These are phyloP conservation scores for Vulpes vulpes DNA, from an alignment of 2,113 vertebrate species.

Conservation along the genomic window DNA sequence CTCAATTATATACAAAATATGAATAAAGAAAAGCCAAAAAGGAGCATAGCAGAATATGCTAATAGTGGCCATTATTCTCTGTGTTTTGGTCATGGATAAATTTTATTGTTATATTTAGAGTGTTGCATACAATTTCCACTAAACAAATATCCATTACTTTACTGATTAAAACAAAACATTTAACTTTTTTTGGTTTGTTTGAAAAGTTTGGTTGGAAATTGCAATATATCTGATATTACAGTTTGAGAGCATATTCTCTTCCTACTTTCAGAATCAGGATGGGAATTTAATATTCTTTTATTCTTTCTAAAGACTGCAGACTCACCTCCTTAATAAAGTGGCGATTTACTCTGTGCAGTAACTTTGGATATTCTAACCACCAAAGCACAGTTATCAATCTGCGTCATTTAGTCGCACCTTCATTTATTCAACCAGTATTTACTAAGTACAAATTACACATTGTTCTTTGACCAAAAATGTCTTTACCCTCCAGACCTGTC, in stretches of 20 bases:
- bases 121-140: neutral
- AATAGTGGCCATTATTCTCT: neutral
- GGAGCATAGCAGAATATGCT: neutral
- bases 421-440: neutral
- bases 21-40: slow-evolving; percentile 42
- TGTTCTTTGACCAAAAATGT: neutral
- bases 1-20: slow-evolving; percentile 17
- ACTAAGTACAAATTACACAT: neutral
- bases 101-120: slow-evolving; percentile 39
- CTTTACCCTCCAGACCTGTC: neutral
- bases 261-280: neutral
- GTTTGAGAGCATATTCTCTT: slow-evolving; percentile 2
- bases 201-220: slow-evolving; percentile 40
- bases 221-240: neutral
- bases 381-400: neutral
- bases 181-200: neutral
- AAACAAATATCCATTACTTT: neutral
- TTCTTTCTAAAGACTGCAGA: neutral
- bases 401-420: neutral
- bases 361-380: neutral
- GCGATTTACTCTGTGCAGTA: neutral
- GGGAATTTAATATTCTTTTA: neutral
- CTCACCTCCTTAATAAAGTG: neutral
- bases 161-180: neutral
- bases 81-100: neutral